Evolutionary conservation across 1,140 invertebrate genomes (phyloP), one percentile per base, ranked within the genome.

Genomic region (Rhagoletis zephyria): DNA sequence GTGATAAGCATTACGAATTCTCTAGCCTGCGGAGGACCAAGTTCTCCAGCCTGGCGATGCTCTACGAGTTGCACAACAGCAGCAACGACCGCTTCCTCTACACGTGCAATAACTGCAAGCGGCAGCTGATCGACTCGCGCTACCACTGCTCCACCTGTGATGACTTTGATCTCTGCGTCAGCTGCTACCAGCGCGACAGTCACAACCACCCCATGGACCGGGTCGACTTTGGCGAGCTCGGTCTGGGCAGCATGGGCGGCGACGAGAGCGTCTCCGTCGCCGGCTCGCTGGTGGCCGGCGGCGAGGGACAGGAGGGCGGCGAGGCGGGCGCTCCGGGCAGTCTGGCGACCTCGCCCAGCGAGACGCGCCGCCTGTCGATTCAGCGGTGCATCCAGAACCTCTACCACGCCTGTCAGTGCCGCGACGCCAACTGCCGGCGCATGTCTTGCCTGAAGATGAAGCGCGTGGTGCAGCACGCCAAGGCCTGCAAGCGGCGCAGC

Each of bases 1-100:
- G 99, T 88, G 99, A 99, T 94, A 97, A 98, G 91, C 99, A 99
- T 94, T 99, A 98, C 93, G 99, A 99, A 94, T 99, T 99, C 94
- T 99, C 98, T 59, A 99, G 98, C 1, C 94, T 99, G 88, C 94
- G 99, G 63, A 94, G 99, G 88, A 98, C 98, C 12, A 98, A 99
- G 93, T 99, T 97, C 93, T 99, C 98, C 88, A 98, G 98, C 2
- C 96, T 99, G 94, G 98, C 97, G 88, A 97, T 99, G 97, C 93
- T 99, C 77, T 99, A 99, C 93, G 99, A 99, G 93, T 94, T 99
- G 87, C 99, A 99, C 94, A 99, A 99, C 94, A 98, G 99, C 95
- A 97, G 97, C 64, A 97, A 97, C 94, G 98, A 99, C 93, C 97
- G 97, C 94, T 99, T 99, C 94, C 97, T 99, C 19, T 99, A 99